Evolutionary conservation across 2,113 vertebrate species (phyloP).

Genomic region (Phalacrocorax brasilianus): DNA sequence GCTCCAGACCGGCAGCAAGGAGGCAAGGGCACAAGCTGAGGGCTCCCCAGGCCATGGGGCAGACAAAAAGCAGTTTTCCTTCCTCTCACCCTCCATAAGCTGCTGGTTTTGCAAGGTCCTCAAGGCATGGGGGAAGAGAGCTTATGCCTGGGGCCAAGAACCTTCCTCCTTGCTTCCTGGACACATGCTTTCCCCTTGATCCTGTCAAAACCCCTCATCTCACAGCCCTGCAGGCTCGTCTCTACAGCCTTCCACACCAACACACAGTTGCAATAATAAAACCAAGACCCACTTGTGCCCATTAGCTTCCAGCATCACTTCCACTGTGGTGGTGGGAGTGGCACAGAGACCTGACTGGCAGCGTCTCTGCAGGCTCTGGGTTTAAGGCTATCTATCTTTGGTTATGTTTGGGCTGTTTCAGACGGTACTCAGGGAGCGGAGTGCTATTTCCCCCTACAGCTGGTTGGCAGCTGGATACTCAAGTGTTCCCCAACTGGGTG

Average conservation of each 20-base stretch:
- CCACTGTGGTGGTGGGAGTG: neutral
- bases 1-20: neutral
- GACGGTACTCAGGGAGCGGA: neutral
- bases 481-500: neutral
- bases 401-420: neutral
- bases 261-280: neutral
- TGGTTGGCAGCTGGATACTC: neutral
- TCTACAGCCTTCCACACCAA: neutral
- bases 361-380: neutral
- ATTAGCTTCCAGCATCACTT: neutral
- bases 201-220: neutral
- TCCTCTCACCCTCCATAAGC: neutral
- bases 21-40: neutral
- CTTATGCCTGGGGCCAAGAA: neutral
- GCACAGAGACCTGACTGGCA: neutral
- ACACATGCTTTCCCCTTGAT: neutral
- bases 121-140: neutral
- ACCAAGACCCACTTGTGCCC: neutral
- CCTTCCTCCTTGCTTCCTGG: neutral
- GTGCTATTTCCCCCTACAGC: rapidly evolving
- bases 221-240: rapidly evolving
- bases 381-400: neutral
- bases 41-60: neutral
- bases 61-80: neutral
- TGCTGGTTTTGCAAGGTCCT: neutral